phyloP scores from a whole-genome alignment of 2,797 vertebrate genomes.

The Melanotaenia parkinsoni region DNA sequence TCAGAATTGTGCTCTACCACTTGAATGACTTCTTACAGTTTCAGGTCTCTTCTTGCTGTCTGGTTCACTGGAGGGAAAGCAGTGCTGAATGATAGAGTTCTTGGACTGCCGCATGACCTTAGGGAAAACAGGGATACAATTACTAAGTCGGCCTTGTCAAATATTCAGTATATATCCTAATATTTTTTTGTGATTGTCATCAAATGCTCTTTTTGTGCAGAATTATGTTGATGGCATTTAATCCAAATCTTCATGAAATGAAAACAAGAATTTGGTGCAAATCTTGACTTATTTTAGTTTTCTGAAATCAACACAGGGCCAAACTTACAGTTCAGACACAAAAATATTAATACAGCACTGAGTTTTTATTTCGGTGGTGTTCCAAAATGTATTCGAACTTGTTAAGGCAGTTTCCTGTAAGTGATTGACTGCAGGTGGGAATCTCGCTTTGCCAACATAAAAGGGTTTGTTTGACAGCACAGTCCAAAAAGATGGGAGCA shows the following conservation, averaged over 20 bases:
- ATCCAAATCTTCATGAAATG: neutral
- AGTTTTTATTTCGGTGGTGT: too few species aligned
- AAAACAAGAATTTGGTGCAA: neutral
- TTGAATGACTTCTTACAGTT: slow-evolving; percentile 76
- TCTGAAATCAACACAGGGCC: too few species aligned
- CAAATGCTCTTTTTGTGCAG: neutral
- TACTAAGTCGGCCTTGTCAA: neutral
- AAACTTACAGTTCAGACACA: too few species aligned
- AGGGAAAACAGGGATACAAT: slow-evolving; percentile 13
- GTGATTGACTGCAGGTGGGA: too few species aligned
- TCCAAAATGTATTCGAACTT: too few species aligned
- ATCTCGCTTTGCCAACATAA: too few species aligned
- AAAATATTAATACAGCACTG: too few species aligned
- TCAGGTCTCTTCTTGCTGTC: slow-evolving; percentile 91
- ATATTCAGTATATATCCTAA: neutral
- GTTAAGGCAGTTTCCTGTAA: too few species aligned
- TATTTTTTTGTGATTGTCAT: neutral
- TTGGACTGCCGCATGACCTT: slow-evolving; percentile 91
- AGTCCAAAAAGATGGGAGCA: too few species aligned
- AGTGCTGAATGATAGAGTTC: slow-evolving; percentile 89
- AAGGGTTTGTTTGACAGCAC: too few species aligned
- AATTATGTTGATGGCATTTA: neutral
- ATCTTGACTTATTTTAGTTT: neutral
- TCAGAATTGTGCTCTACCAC: neutral
- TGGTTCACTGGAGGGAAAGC: slow-evolving; percentile 87